These are phyloP conservation scores for Apostichopus leukothele DNA, from an alignment of 53 echinoderm and acorn worm genomes.

Conservation along the genomic window DNA sequence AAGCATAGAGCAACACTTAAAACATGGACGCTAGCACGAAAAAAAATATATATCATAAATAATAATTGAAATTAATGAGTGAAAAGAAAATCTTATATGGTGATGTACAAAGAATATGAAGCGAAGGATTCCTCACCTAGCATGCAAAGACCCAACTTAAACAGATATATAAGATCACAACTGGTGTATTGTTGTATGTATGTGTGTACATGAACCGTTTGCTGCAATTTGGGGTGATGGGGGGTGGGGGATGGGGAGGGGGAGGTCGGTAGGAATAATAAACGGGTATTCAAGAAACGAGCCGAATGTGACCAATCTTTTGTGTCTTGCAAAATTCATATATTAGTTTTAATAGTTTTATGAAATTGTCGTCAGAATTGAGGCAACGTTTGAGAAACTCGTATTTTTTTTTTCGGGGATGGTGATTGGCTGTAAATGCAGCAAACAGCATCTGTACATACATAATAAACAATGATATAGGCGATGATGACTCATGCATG, in stretches of 20 bases:
- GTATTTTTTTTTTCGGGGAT: too few relatives aligned
- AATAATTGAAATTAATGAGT: not conserved
- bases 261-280: too few relatives aligned
- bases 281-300: too few relatives aligned
- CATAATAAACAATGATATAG: not conserved
- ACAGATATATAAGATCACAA: not conserved
- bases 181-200: not conserved
- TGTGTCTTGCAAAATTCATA: too few relatives aligned
- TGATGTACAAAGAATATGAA: not conserved
- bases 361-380: too few relatives aligned
- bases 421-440: not conserved
- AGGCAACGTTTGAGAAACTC: too few relatives aligned
- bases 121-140: not conserved
- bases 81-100: not conserved
- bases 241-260: too few relatives aligned
- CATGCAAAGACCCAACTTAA: not conserved
- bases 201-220: not conserved
- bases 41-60: not conserved
- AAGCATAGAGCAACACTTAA: not conserved
- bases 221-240: not conserved
- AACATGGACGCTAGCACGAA: not conserved
- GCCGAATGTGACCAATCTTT: too few relatives aligned
- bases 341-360: too few relatives aligned
- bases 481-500: not conserved
- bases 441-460: not conserved